Evolutionary conservation across 2,888 invertebrate genomes (phyloP), one percentile per base, ranked within the genome.

Genomic region (Eupithecia abbreviata): DNA sequence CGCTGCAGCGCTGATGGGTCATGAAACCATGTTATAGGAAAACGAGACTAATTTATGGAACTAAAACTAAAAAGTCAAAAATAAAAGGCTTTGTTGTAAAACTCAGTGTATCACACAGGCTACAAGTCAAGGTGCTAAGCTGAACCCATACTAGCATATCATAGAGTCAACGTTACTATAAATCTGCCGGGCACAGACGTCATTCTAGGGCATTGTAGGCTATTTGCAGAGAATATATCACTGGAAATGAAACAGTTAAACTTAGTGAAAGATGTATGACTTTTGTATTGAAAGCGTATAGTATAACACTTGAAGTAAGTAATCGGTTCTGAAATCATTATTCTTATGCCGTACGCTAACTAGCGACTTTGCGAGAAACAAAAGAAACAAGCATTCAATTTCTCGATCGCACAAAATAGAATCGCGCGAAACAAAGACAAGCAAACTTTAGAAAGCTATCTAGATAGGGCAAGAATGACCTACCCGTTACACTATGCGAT

Each of bases 131-230:
- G 62, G 10, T 30, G 62, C 10, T 62, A 62, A 62, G 62, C n/a
- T 30, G 30, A 4, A 10, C 30, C 62, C 30, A 62, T 62, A 62
- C 30, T 62, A 2, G 75, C 69, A 73, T 78, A 73, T 58, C n/a
- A 86, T 88, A 86, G 87, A 92, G 91, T 92, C 90, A 90, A 92
- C 89, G 86, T 85, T 83, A 87, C 90, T 83, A 92, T 93, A 92
- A 93, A 92, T 93, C 90, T 89, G 86, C 82, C 84, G 85, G 43
- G n/a, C 73, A 66, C 84, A 85, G 85, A 89, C 89, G 92, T 92
- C 92, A 91, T 88, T 85, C 85, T 82, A 74, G 89, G 88, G 80
- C 88, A 88, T 85, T 87, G 86, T 87, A 83, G 81, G 80, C 86
- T 88, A 88, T 88, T 89, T 87, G 84, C 84, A 82, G 78, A 77